Evolutionary conservation across 92 coral and sea anemone species (phyloP).

Genomic region (Umimayanthus kanabou): DNA sequence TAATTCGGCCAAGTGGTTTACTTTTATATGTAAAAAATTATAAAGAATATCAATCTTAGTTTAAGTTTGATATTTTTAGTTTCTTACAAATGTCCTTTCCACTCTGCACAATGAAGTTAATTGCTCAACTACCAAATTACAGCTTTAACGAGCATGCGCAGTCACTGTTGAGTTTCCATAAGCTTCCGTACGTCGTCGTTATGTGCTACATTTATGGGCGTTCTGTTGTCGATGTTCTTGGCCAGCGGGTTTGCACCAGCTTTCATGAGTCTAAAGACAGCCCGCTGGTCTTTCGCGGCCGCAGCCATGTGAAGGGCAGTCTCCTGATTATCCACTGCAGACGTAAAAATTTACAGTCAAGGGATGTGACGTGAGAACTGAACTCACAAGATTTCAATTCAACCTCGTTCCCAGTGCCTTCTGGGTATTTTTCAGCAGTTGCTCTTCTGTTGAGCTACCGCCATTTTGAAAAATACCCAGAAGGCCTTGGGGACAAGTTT

Average conservation of each 20-base stretch:
- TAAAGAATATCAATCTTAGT: no score
- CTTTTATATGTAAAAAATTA: no score
- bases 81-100: conserved; percentile 2
- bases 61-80: not conserved
- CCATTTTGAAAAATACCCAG: no score
- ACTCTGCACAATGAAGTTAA: not conserved
- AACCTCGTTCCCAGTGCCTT: no score
- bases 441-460: no score
- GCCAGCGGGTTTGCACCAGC: conserved; percentile 80
- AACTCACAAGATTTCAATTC: no score
- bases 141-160: not conserved
- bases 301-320: conserved; percentile 81
- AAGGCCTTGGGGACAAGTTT: no score
- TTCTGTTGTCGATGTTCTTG: conserved; percentile 61
- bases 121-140: not conserved
- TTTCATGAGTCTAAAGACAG: conserved; percentile 56
- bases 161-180: not conserved
- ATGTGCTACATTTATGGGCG: conserved; percentile 58
- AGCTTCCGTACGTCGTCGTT: conserved; percentile 53
- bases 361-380: no score
- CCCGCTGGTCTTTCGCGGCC: conserved; percentile 54
- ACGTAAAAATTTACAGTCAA: no score
- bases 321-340: conserved; percentile 60
- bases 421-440: no score
- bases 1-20: no score